Evolutionary conservation across 2,797 vertebrate genomes (phyloP).

Genomic region (Chloroceryle inda): DNA sequence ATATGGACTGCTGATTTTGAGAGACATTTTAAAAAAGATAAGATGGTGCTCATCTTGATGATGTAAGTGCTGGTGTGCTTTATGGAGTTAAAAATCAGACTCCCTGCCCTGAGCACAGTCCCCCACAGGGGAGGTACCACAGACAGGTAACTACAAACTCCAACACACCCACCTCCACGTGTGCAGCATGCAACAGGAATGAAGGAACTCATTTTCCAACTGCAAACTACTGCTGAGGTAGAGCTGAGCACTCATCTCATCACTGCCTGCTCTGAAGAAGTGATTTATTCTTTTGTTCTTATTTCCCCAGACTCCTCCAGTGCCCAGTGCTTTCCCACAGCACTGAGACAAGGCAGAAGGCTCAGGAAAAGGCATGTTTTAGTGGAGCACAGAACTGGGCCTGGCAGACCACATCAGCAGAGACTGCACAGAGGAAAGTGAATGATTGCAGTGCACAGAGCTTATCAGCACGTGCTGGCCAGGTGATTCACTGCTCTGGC

Average conservation of each 20-base stretch:
- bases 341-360: neutral
- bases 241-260: neutral
- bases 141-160: neutral
- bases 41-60: neutral
- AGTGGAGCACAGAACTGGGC: neutral
- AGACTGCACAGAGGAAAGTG: accelerated
- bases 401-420: neutral
- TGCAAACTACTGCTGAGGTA: neutral
- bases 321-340: neutral
- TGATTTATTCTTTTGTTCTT: neutral
- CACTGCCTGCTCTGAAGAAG: neutral
- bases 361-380: neutral
- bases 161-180: accelerated
- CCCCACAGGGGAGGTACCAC: accelerated
- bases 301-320: accelerated
- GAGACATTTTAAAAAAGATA: neutral
- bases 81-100: neutral
- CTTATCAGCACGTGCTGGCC: accelerated
- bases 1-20: neutral
- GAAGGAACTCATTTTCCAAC: neutral
- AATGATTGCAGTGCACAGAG: neutral
- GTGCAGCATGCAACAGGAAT: accelerated
- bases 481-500: neutral
- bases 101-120: neutral
- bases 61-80: neutral